A percentile compares a stretch with the other conserved stretches of the same genome.
These are phyloP conservation scores for Willisornis vidua DNA, from an alignment of 2,113 vertebrate species.

Conservation along the genomic window DNA sequence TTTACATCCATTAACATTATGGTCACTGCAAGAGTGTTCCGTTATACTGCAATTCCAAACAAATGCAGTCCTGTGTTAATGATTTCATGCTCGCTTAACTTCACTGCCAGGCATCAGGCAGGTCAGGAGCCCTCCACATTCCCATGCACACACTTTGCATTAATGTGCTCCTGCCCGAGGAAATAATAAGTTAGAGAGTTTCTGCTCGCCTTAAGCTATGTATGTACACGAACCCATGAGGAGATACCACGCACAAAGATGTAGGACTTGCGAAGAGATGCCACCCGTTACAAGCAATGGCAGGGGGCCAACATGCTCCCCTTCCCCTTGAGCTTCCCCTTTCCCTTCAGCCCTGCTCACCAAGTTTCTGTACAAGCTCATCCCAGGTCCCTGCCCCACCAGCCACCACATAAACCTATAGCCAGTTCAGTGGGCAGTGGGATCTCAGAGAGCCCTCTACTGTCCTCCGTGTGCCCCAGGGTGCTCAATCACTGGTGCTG, in stretches of 20 bases:
- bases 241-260: background rate
- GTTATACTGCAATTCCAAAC: background rate
- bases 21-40: background rate
- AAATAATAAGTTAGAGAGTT: background rate
- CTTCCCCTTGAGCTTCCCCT: background rate
- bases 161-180: background rate
- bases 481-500: background rate
- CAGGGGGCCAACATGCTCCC: fast-evolving
- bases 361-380: background rate
- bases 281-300: fast-evolving
- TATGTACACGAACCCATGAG: background rate
- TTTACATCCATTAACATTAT: background rate
- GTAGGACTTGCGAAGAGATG: background rate
- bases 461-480: fast-evolving
- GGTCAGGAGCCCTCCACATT: background rate
- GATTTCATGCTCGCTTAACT: background rate
- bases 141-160: background rate
- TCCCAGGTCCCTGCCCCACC: background rate
- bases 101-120: background rate
- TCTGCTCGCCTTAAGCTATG: background rate
- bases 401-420: background rate
- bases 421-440: background rate
- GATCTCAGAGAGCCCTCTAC: background rate
- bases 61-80: background rate
- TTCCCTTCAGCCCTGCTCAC: background rate